phyloP scores from a whole-genome alignment of 2,888 invertebrate species.

The Sympetrum striolatum region DNA sequence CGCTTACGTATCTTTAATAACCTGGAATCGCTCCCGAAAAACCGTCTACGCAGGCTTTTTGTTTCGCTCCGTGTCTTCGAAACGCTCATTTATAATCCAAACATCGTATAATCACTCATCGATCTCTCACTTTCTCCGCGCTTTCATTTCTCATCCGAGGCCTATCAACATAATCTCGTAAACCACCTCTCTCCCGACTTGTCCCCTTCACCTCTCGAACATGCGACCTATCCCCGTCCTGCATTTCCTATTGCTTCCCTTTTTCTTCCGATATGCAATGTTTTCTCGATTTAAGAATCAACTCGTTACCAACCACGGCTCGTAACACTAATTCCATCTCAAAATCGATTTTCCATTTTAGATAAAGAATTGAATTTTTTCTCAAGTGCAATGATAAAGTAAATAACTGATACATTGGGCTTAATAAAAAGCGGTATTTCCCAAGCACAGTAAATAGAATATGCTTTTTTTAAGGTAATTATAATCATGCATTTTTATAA shows the following conservation, averaged over 20 bases:
- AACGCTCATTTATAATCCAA: not conserved
- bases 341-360: too few relatives aligned
- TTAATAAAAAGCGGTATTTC: too few relatives aligned
- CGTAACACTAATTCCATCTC: too few relatives aligned
- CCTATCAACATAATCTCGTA: not conserved
- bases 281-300: not conserved
- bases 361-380: too few relatives aligned
- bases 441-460: too few relatives aligned
- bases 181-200: not conserved
- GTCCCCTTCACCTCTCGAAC: not conserved
- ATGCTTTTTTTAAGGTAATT: too few relatives aligned
- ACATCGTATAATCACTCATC: constrained; percentile 24
- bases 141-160: not conserved
- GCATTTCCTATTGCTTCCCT: too few relatives aligned
- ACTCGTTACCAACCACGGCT: not conserved
- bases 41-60: not conserved
- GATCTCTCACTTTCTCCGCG: not conserved
- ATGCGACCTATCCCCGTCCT: not conserved
- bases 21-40: not conserved
- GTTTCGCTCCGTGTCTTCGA: not conserved
- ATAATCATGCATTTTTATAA: too few relatives aligned
- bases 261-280: not conserved
- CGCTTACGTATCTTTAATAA: not conserved
- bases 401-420: too few relatives aligned
- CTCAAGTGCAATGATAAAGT: too few relatives aligned